These are phyloP conservation scores for Sinelater perroti DNA, from an alignment of 2,888 invertebrate genomes.

Conservation along the genomic window DNA sequence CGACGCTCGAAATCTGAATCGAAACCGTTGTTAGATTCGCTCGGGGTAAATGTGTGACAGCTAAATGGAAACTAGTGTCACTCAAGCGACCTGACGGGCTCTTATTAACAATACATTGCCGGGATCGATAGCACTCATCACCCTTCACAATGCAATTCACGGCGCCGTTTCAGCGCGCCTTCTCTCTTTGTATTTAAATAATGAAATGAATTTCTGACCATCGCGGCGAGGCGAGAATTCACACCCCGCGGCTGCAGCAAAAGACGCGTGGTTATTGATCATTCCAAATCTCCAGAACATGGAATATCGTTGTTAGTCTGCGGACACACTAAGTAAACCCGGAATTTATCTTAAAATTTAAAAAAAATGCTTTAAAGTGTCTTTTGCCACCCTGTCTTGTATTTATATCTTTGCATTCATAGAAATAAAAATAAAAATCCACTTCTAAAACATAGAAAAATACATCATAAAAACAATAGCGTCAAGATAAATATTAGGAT, in stretches of 20 bases:
- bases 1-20: constrained; percentile 26
- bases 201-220: constrained; percentile 29
- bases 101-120: constrained; percentile 43
- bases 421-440: no score
- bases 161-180: constrained; percentile 30
- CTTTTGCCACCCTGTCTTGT: no score
- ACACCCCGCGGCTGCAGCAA: not conserved
- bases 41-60: constrained; percentile 39
- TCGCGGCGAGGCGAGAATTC: not conserved
- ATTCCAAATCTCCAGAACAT: no score
- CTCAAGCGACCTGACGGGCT: constrained; percentile 40
- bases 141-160: constrained; percentile 35
- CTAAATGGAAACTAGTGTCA: constrained; percentile 44
- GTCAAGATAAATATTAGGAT: no score
- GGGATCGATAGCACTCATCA: constrained; percentile 39
- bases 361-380: no score
- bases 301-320: no score
- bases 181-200: constrained; percentile 26
- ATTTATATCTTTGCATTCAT: no score
- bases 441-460: no score
- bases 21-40: constrained; percentile 36
- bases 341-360: no score
- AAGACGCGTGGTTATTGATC: no score
- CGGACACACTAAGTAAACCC: no score
- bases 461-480: no score